phyloP scores from a whole-genome alignment of 1,140 invertebrate genomes.

The Lepidotrigona ventralis region DNA sequence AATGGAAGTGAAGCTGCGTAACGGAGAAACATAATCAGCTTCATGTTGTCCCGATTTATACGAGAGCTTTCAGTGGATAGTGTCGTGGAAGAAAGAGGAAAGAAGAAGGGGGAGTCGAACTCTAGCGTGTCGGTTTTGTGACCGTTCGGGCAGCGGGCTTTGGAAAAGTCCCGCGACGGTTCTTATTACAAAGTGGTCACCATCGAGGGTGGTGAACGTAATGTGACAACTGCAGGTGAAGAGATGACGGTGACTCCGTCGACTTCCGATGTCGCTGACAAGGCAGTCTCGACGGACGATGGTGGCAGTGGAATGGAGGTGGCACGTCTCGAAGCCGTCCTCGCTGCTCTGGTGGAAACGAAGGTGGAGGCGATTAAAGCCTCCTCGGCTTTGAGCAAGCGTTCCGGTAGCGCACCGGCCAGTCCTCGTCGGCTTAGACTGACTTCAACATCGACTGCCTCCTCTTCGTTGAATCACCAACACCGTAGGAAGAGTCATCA shows the following conservation, averaged over 20 bases:
- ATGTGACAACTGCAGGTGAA: constrained; percentile 47
- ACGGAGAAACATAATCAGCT: constrained; percentile 15
- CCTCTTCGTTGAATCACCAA: constrained; percentile 73
- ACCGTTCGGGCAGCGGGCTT: constrained; percentile 50
- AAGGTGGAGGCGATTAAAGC: constrained; percentile 81
- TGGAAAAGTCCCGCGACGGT: constrained; percentile 37
- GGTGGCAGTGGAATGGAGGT: constrained; percentile 77
- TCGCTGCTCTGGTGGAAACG: constrained; percentile 84
- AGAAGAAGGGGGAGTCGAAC: constrained; percentile 1
- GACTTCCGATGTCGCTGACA: constrained; percentile 82
- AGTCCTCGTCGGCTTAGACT: constrained; percentile 73
- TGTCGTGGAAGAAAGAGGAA: constrained; percentile 25
- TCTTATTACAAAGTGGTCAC: constrained; percentile 24
- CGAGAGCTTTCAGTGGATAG: constrained; percentile 51
- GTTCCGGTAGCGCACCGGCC: constrained; percentile 72
- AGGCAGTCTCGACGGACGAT: constrained; percentile 86
- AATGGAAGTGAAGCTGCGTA: background rate
- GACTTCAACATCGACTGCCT: constrained; percentile 76
- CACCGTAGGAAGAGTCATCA: constrained; percentile 57
- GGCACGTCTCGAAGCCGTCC: constrained; percentile 83
- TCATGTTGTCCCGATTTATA: constrained; percentile 56
- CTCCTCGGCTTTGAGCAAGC: constrained; percentile 67
- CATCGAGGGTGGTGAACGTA: constrained; percentile 41
- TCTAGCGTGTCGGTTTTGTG: constrained; percentile 43
- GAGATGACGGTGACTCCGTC: constrained; percentile 78